Evolutionary conservation across 2,888 invertebrate species (phyloP).

Genomic region (Cartodere bifasciata): DNA sequence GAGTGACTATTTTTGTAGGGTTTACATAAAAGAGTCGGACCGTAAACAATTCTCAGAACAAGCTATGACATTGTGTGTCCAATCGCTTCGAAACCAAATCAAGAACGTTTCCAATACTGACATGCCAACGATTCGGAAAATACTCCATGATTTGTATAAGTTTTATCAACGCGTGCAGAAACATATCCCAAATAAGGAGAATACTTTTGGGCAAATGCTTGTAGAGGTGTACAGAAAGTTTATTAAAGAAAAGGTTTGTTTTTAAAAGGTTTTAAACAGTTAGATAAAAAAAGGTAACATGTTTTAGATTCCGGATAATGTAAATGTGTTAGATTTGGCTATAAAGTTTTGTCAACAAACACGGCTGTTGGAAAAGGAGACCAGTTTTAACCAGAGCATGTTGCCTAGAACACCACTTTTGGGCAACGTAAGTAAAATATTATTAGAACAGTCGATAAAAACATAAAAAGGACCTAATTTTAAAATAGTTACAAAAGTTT

Average conservation of each 20-base stretch:
- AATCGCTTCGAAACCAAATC: constrained; percentile 52
- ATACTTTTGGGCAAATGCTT: constrained; percentile 48
- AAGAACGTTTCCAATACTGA: constrained; percentile 33
- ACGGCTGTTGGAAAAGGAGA: constrained; percentile 44
- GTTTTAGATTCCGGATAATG: constrained; percentile 41
- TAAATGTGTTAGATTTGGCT: constrained; percentile 52
- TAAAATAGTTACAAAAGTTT: too few relatives aligned
- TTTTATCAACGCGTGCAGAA: constrained; percentile 58
- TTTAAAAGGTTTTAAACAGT: background rate
- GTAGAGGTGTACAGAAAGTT: constrained; percentile 59
- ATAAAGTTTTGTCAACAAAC: constrained; percentile 58
- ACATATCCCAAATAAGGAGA: constrained; percentile 44
- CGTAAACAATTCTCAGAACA: constrained; percentile 68
- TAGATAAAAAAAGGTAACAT: too few relatives aligned
- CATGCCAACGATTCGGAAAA: constrained; percentile 31
- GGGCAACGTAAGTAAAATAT: constrained; percentile 16
- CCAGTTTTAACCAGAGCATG: too few relatives aligned
- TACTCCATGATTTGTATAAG: constrained; percentile 48
- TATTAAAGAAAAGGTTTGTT: constrained; percentile 40
- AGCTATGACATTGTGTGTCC: constrained; percentile 60
- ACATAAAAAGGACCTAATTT: too few relatives aligned
- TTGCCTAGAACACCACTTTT: constrained; percentile 18
- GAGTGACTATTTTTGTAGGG: constrained; percentile 35
- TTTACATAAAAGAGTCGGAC: constrained; percentile 76
- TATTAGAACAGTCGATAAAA: too few relatives aligned